phyloP scores from a whole-genome alignment of 2,797 vertebrate species.

The Kryptolebias ocellatus region DNA sequence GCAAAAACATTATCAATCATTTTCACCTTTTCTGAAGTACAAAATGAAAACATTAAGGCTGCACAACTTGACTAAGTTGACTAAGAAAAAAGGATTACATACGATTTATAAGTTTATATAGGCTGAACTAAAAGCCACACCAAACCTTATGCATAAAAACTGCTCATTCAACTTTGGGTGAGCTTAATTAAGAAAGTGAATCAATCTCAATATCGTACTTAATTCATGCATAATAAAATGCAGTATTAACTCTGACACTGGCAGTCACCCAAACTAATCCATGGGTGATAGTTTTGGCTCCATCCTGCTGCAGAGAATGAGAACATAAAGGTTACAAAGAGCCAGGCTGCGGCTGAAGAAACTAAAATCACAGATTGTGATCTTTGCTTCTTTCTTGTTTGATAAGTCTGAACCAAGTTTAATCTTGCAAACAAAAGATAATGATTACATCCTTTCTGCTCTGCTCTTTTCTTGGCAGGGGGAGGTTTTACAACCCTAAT shows the following conservation, averaged over 20 bases:
- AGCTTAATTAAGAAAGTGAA: background rate
- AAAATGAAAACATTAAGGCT: no score
- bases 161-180: background rate
- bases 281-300: slow-evolving; percentile 3
- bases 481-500: background rate
- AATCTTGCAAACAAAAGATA: background rate
- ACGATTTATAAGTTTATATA: no score
- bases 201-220: slow-evolving; percentile 17
- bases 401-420: background rate
- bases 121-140: background rate
- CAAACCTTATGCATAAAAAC: background rate
- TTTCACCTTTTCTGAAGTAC: no score
- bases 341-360: background rate
- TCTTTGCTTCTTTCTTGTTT: background rate
- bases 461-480: background rate
- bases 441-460: background rate
- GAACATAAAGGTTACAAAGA: slow-evolving; percentile 14
- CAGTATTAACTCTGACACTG: slow-evolving; percentile 5
- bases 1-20: no score
- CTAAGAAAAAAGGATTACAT: background rate
- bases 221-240: slow-evolving; percentile 22
- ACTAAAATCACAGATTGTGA: background rate
- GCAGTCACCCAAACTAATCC: slow-evolving; percentile 6
- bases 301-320: background rate
- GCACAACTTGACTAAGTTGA: background rate